Percentiles rank a stretch among this genome's conserved stretches.
These are phyloP conservation scores for Limnephilus rhombicus DNA, from an alignment of 2,888 invertebrate species.

Conservation along the genomic window DNA sequence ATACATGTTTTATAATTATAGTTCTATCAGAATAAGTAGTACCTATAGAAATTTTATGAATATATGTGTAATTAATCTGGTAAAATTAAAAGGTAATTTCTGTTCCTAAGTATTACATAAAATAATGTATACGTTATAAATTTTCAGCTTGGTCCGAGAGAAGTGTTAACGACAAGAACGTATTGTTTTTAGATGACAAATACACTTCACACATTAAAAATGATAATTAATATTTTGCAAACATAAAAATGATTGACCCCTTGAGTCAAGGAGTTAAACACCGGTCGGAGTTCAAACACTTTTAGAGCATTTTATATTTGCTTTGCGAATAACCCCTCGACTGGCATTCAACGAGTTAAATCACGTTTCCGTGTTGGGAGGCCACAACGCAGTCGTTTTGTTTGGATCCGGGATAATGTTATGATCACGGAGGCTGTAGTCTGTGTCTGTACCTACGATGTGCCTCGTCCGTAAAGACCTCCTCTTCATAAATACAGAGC, in stretches of 20 bases:
- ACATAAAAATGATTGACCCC: neutral
- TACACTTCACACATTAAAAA: neutral
- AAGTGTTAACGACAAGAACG: neutral
- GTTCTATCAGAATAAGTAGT: neutral
- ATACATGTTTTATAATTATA: too few species aligned
- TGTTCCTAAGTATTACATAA: too few species aligned
- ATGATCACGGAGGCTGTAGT: slow-evolving; percentile 4
- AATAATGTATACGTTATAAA: neutral
- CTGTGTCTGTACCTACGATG: neutral
- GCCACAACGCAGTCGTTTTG: slow-evolving; percentile 3
- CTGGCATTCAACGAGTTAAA: slow-evolving; percentile 2
- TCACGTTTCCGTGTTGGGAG: slow-evolving; percentile 21
- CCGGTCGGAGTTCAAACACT: neutral
- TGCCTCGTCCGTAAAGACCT: slow-evolving; percentile 12
- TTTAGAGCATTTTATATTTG: neutral
- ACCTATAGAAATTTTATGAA: neutral
- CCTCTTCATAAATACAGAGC: slow-evolving; percentile 32
- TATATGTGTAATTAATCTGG: neutral
- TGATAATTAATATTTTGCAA: neutral
- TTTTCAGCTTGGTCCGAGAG: neutral
- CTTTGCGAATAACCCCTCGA: neutral
- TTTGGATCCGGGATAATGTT: slow-evolving; percentile 19
- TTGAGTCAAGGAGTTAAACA: neutral
- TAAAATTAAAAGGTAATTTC: neutral
- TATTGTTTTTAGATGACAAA: neutral